Base-by-base conservation (phyloP, 2,888 invertebrate genomes). In the Lepidonotus clava region DNA sequence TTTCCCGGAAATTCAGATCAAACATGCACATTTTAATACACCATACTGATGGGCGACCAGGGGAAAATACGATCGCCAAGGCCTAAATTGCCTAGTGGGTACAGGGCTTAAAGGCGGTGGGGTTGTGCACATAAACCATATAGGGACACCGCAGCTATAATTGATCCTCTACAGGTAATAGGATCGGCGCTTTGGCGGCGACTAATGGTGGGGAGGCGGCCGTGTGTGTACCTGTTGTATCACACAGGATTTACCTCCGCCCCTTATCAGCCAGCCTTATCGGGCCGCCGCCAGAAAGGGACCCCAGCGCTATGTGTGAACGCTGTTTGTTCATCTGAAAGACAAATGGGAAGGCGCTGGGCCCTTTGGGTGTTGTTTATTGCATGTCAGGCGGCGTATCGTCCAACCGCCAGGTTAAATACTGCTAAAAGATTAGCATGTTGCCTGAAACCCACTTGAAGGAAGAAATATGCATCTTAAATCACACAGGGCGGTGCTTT, bases 241-340 rank as follows among this genome's bases (percentile, higher is more conserved):
- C 53, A 4, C 53, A 2, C 53, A 53, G 1, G 21, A 18, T 24
- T 46, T 46, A 46, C 46, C 46, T 53, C 2, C 21, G 53, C 21
- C 53, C 4, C 53, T n/a, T 24, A 53, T 24, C 53, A n/a, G n/a
- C 53, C 53, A 46, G 6, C 46, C 46, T 46, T 46, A 18, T 46
- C 46, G 46, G n/a, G n/a, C n/a, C n/a, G n/a, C n/a, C n/a, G n/a
- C n/a, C n/a, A n/a, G n/a, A n/a, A n/a, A n/a, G n/a, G n/a, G n/a
- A n/a, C 24, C 28, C 61, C n/a, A 8, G 18, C 53, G 2, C n/a
- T 18, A 24, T 11, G 61, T 61, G 61, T 8, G 14, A 4, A n/a
- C 56, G n/a, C 14, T 56, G 56, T 56, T 56, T 56, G 56, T n/a
- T 56, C 56, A 56, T 61, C n/a, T 61, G 61, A 61, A 6, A 32